Evolutionary conservation across 2,113 vertebrate species (phyloP).

Genomic region (Delphinus delphis): DNA sequence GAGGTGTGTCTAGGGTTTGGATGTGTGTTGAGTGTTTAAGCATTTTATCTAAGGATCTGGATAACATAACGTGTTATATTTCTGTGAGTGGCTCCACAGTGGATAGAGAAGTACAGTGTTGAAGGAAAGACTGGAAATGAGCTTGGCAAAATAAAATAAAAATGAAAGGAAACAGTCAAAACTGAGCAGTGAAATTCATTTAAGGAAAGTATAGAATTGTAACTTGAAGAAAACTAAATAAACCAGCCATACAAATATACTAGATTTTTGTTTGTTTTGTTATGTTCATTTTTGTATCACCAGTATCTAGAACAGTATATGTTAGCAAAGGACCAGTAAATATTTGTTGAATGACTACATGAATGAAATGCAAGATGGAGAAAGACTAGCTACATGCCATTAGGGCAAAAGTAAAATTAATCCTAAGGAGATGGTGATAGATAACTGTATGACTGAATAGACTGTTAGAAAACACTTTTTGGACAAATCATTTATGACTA

Average conservation of each 20-base stretch:
- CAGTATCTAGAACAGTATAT: neutral
- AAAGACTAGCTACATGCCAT: neutral
- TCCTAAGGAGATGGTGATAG: neutral
- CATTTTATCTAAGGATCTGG: neutral
- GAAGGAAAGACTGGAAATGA: neutral
- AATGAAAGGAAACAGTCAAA: neutral
- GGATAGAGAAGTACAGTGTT: neutral
- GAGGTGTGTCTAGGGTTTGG: neutral
- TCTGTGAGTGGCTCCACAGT: neutral
- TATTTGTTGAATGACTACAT: neutral
- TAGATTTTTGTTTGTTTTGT: neutral
- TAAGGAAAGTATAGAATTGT: neutral
- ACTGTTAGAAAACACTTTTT: neutral
- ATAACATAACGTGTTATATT: neutral
- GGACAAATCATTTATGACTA: neutral
- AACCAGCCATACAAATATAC: neutral
- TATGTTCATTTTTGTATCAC: neutral
- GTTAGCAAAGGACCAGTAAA: neutral
- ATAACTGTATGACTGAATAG: neutral
- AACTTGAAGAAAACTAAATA: neutral
- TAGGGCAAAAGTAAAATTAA: neutral
- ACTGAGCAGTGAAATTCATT: slow-evolving; percentile 5
- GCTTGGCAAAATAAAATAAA: neutral
- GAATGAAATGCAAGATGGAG: neutral
- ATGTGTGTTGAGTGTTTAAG: neutral